Percentiles rank a stretch among this genome's conserved stretches.
Evolutionary conservation across 2,113 vertebrate genomes (phyloP).

Genomic region (Pandion haliaetus): DNA sequence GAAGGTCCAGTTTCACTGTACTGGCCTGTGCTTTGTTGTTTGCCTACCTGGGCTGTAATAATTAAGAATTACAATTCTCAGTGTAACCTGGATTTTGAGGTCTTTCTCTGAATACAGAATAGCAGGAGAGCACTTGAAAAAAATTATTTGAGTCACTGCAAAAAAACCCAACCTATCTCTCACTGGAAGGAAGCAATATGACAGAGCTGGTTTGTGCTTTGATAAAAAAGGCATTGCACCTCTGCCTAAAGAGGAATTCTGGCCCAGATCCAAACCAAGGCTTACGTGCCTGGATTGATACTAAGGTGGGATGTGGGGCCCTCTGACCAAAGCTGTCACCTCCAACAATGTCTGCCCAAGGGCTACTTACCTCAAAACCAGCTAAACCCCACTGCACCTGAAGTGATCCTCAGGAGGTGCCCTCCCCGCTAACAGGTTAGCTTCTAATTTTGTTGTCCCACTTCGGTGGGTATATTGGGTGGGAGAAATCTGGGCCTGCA

Average conservation of each 20-base stretch:
- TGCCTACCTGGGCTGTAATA: background rate
- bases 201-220: background rate
- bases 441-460: background rate
- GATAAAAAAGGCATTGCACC: background rate
- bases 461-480: background rate
- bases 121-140: background rate
- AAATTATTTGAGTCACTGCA: background rate
- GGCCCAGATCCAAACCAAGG: background rate
- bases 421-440: fast-evolving
- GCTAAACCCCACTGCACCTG: background rate
- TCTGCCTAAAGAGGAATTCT: background rate
- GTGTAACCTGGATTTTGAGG: background rate
- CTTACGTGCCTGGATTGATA: background rate
- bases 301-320: no score
- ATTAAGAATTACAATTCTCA: background rate
- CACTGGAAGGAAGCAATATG: background rate
- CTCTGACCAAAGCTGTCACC: background rate
- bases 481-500: background rate
- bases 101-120: background rate
- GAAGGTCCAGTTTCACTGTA: background rate
- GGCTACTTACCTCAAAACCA: background rate
- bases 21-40: background rate
- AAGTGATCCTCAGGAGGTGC: background rate
- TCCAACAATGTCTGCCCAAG: background rate
- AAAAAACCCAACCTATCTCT: background rate